Evolutionary conservation across 2,797 vertebrate species (phyloP).

Genomic region (Zalophus californianus): DNA sequence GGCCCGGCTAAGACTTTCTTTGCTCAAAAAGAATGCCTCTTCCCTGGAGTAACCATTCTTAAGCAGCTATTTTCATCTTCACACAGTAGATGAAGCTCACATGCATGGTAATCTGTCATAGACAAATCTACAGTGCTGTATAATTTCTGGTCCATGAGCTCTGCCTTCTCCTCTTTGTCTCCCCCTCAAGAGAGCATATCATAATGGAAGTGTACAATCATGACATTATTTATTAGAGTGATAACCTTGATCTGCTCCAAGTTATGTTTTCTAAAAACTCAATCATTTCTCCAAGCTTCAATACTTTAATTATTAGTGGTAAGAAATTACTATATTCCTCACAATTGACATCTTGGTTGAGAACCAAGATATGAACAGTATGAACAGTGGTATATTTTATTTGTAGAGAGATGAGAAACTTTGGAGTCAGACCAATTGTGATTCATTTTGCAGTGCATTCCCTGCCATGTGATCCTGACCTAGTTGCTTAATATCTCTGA

Average conservation of each 20-base stretch:
- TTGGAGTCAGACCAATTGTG: background rate
- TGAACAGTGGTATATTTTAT: background rate
- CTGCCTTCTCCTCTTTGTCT: background rate
- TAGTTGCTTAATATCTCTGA: conserved; percentile 46
- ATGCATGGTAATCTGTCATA: background rate
- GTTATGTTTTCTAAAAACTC: conserved; percentile 64
- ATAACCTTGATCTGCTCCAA: conserved; percentile 28
- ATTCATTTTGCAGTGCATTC: background rate
- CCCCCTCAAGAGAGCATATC: background rate
- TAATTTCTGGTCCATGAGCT: background rate
- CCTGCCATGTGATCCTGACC: background rate
- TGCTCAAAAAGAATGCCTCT: background rate
- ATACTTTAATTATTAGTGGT: conserved; percentile 41
- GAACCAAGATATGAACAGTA: conserved; percentile 17
- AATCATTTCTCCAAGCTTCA: conserved; percentile 62
- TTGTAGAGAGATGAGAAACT: conserved; percentile 34
- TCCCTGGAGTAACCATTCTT: background rate
- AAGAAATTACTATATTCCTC: conserved; percentile 58
- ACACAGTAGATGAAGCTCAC: background rate
- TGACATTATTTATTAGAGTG: background rate
- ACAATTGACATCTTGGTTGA: conserved; percentile 53
- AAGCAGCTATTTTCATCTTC: background rate
- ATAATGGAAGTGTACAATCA: background rate
- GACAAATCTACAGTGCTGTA: background rate
- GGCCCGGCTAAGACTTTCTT: background rate